Percentiles rank a stretch among this genome's conserved stretches.
Conservation (phyloP, 2,888 invertebrate species). For the Schizotus pectinicornis region DNA sequence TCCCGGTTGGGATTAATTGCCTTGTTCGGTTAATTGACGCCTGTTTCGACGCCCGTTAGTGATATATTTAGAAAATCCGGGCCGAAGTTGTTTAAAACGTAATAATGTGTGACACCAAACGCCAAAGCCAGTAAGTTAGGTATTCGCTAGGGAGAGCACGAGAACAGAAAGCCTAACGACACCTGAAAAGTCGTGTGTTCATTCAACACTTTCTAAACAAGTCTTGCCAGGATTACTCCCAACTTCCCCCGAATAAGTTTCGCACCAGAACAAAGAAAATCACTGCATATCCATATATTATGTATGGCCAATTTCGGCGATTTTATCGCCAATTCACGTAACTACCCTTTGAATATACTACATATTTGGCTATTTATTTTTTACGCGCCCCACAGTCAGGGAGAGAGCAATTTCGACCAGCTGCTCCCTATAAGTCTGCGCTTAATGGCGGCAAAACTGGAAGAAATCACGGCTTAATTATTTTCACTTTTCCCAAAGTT, state of each 20-base stretch:
- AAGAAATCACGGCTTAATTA: too few relatives aligned
- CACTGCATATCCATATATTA: slow-evolving; percentile 15
- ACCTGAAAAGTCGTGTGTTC: slow-evolving; percentile 23
- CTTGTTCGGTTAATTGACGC: too few relatives aligned
- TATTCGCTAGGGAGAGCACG: slow-evolving; percentile 12
- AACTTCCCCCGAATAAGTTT: slow-evolving; percentile 14
- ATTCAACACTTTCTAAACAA: slow-evolving; percentile 19
- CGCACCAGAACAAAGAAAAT: slow-evolving; percentile 3
- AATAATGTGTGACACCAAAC: slow-evolving; percentile 24
- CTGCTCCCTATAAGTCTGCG: too few relatives aligned
- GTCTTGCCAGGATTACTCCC: slow-evolving; percentile 12
- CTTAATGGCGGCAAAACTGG: too few relatives aligned
- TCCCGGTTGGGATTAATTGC: too few relatives aligned
- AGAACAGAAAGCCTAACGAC: slow-evolving; percentile 18
- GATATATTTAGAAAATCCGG: slow-evolving; percentile 3
- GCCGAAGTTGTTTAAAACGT: slow-evolving; percentile 14
- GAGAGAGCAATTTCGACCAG: too few relatives aligned
- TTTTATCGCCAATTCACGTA: neutral
- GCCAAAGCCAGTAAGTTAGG: slow-evolving; percentile 15
- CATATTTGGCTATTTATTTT: too few relatives aligned
- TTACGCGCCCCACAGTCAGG: too few relatives aligned
- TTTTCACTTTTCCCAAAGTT: too few relatives aligned
- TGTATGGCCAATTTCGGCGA: slow-evolving; percentile 5
- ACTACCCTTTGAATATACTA: too few relatives aligned
- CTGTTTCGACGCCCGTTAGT: neutral